Evolutionary conservation across 1,140 invertebrate genomes (phyloP).

Genomic region (Drosophila asahinai): DNA sequence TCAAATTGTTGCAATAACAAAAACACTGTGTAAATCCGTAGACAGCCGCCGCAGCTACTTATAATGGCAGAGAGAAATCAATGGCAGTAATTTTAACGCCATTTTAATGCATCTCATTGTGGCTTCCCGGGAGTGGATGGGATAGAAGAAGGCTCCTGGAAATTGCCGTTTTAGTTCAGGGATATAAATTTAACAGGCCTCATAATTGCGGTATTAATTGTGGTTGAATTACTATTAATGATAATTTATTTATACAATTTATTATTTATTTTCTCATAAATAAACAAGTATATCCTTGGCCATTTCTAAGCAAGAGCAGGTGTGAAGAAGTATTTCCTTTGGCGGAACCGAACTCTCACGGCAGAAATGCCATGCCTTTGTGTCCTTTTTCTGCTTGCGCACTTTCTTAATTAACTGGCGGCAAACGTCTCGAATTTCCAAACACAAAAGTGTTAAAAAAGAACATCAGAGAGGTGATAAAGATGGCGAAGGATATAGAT

Average conservation of each 20-base stretch:
- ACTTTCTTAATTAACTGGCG: conserved; percentile 61
- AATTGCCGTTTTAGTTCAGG: background rate
- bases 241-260: background rate
- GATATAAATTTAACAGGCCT: background rate
- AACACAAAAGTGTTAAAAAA: conserved; percentile 70
- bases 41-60: conserved; percentile 11
- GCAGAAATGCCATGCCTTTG: conserved; percentile 34
- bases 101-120: conserved; percentile 55
- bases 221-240: background rate
- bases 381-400: conserved; percentile 15
- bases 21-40: conserved; percentile 13
- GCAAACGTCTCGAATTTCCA: conserved; percentile 53
- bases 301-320: conserved; percentile 17
- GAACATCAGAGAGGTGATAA: conserved; percentile 37
- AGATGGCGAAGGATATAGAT: conserved; percentile 21
- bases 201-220: background rate
- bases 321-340: conserved; percentile 12
- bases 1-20: conserved; percentile 66
- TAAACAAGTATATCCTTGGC: background rate
- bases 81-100: conserved; percentile 68
- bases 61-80: conserved; percentile 47
- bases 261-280: background rate
- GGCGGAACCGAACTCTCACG: conserved; percentile 27
- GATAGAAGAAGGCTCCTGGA: background rate
- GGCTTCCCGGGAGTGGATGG: background rate